These are phyloP conservation scores for Tethea ocularis DNA, from an alignment of 2,888 invertebrate species.

Conservation along the genomic window DNA sequence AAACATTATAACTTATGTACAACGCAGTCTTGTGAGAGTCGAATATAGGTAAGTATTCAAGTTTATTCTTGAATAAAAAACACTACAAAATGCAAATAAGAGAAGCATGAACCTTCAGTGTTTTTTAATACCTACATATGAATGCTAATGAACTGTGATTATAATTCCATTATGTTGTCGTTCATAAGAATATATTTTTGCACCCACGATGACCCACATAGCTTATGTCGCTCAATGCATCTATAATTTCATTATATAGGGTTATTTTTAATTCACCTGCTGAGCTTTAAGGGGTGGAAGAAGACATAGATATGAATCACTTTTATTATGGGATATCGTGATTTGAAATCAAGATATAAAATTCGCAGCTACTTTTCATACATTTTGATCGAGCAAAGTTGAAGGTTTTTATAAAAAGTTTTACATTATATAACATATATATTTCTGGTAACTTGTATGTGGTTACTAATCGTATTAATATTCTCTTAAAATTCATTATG, in stretches of 20 bases:
- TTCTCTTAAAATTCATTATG: no score
- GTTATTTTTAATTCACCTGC: no score
- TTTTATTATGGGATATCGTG: no score
- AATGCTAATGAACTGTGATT: conserved; percentile 14
- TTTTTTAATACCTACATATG: background rate
- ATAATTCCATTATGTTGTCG: conserved; percentile 27
- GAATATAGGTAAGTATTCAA: background rate
- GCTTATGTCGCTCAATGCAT: conserved; percentile 48
- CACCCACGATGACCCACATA: conserved; percentile 24
- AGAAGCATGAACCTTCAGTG: background rate
- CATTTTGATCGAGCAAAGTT: no score
- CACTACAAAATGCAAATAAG: background rate
- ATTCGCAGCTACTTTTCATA: no score
- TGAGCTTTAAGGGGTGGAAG: no score
- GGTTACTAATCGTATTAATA: no score
- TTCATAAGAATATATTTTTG: conserved; percentile 23
- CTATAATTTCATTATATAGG: conserved; percentile 64
- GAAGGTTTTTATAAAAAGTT: no score
- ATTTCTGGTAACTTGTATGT: no score
- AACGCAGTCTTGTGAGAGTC: background rate
- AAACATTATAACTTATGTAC: conserved; percentile 1
- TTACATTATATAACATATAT: no score
- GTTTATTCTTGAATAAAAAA: background rate
- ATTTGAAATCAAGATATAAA: no score
- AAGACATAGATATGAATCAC: no score